Conservation (phyloP, 2,888 invertebrate genomes). For the Drosophila colorata region DNA sequence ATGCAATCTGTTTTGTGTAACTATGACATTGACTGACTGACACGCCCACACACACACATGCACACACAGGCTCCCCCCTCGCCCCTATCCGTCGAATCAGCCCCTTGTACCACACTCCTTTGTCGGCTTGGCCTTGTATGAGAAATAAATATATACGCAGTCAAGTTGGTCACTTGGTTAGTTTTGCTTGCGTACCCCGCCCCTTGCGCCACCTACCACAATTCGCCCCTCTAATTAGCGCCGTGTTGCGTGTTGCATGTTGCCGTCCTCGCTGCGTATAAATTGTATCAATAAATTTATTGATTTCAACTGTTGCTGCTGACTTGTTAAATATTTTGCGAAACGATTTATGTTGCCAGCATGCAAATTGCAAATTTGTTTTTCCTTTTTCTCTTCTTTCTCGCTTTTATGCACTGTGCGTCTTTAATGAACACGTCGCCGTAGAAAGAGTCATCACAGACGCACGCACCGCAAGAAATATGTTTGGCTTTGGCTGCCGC, state of each 20-base stretch:
- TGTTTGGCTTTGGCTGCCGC: slow-evolving; percentile 18
- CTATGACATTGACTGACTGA: slow-evolving; percentile 45
- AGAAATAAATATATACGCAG: slow-evolving; percentile 29
- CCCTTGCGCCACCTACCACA: neutral
- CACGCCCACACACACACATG: slow-evolving; percentile 16
- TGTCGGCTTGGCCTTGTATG: slow-evolving; percentile 32
- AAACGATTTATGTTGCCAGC: slow-evolving; percentile 74
- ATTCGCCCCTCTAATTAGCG: slow-evolving; percentile 67
- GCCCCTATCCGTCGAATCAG: neutral
- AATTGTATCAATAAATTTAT: slow-evolving; percentile 81
- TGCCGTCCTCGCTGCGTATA: slow-evolving; percentile 53
- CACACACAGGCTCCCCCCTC: neutral
- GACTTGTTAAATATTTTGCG: slow-evolving; percentile 80
- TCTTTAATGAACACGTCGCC: slow-evolving; percentile 74
- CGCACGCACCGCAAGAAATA: slow-evolving; percentile 46
- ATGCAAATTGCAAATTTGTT: slow-evolving; percentile 67
- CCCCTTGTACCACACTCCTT: slow-evolving; percentile 1
- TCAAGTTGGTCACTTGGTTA: slow-evolving; percentile 24
- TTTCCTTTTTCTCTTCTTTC: slow-evolving; percentile 21
- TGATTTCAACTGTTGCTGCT: slow-evolving; percentile 81
- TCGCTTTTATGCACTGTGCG: slow-evolving; percentile 26
- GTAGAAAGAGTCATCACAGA: slow-evolving; percentile 64
- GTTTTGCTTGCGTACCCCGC: slow-evolving; percentile 17
- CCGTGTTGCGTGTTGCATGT: slow-evolving; percentile 52
- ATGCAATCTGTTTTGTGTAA: slow-evolving; percentile 39